Conservation (phyloP, 2,797 vertebrate species). For the Hippoglossus hippoglossus region DNA sequence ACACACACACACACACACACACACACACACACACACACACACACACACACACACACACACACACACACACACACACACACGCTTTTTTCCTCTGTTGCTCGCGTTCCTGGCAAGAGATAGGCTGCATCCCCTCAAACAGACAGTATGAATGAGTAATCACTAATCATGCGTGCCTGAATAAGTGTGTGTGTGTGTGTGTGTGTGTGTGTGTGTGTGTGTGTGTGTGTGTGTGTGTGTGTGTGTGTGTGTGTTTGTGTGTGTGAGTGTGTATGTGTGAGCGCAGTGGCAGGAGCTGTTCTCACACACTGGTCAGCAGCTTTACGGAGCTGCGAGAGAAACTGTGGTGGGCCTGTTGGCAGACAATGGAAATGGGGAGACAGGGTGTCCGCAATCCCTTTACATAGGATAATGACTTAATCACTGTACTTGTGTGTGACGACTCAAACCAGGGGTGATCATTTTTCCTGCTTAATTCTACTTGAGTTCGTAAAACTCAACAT, state of each 20-base stretch:
- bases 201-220: slow-evolving; percentile 1
- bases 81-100: slow-evolving; percentile 16
- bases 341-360: slow-evolving; percentile 66
- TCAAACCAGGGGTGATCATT: slow-evolving; percentile 19
- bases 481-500: background rate
- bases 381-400: slow-evolving; percentile 55
- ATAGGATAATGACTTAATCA: slow-evolving; percentile 64
- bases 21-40: background rate
- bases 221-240: background rate
- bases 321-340: slow-evolving; percentile 63
- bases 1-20: background rate
- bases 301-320: slow-evolving; percentile 59
- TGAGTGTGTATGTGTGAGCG: slow-evolving; percentile 13
- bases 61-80: background rate
- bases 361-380: slow-evolving; percentile 43
- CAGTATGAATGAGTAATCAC: slow-evolving; percentile 74
- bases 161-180: slow-evolving; percentile 37
- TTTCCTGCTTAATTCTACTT: background rate
- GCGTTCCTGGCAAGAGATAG: slow-evolving; percentile 37
- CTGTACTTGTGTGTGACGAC: slow-evolving; percentile 49
- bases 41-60: slow-evolving; percentile 1
- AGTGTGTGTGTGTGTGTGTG: slow-evolving; percentile 7
- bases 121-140: slow-evolving; percentile 40
- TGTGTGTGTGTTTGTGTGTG: slow-evolving; percentile 7
- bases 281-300: slow-evolving; percentile 40